phyloP scores from a whole-genome alignment of 2,797 vertebrate species.

The Ciconia nigra region DNA sequence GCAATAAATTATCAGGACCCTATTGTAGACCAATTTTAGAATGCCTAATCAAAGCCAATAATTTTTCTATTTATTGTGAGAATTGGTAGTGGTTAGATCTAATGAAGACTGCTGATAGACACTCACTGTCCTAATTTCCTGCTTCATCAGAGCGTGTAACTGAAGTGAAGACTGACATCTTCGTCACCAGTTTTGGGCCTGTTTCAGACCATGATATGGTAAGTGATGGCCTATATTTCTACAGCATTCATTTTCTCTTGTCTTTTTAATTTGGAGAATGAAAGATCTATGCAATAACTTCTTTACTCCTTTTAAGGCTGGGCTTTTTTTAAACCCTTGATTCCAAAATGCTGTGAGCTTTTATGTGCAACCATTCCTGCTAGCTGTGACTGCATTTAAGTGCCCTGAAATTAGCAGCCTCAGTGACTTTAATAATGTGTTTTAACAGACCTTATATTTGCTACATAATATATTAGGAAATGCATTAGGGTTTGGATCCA shows the following conservation, averaged over 20 bases:
- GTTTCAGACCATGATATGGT: slow-evolving; percentile 99
- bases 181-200: slow-evolving; percentile 98
- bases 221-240: slow-evolving; percentile 66
- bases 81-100: slow-evolving; percentile 75
- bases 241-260: neutral
- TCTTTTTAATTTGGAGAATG: neutral
- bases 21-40: slow-evolving; percentile 63
- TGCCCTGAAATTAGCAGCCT: slow-evolving; percentile 26
- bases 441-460: slow-evolving; percentile 36
- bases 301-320: neutral
- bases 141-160: slow-evolving; percentile 99
- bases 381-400: neutral
- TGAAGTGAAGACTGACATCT: slow-evolving; percentile 99
- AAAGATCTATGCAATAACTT: neutral
- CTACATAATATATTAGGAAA: slow-evolving; percentile 22
- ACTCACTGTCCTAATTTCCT: slow-evolving; percentile 91
- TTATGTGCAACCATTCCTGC: neutral
- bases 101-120: slow-evolving; percentile 82
- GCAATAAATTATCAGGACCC: slow-evolving; percentile 47
- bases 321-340: neutral
- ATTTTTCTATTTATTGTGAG: slow-evolving; percentile 76
- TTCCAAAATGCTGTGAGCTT: neutral
- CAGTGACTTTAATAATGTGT: neutral
- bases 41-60: slow-evolving; percentile 72
- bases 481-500: neutral